These are phyloP conservation scores for Diaphora mendica DNA, from an alignment of 2,888 invertebrate species.

Conservation along the genomic window DNA sequence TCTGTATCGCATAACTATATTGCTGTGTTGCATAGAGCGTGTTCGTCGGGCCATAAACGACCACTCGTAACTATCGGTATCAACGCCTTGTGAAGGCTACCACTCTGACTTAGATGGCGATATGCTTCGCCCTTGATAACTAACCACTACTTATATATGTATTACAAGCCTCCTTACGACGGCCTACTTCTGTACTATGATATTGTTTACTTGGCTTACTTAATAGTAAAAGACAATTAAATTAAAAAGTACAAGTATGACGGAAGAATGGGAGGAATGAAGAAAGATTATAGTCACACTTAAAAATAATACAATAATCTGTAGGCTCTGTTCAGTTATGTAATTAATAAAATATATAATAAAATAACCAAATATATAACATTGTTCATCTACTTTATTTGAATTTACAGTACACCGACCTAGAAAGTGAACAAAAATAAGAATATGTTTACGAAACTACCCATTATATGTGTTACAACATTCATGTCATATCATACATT, in stretches of 20 bases:
- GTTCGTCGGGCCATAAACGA: conserved; percentile 56
- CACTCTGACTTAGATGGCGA: conserved; percentile 25
- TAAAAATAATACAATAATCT: too few species aligned
- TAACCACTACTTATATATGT: conserved; percentile 6
- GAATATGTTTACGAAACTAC: not conserved
- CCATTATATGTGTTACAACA: not conserved
- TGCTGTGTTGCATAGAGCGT: conserved; percentile 53
- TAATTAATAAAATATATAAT: not conserved
- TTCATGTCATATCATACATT: conserved; percentile 13
- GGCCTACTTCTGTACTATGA: not conserved
- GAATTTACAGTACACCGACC: not conserved
- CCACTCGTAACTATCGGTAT: conserved; percentile 50
- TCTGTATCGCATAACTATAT: conserved; percentile 53
- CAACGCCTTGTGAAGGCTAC: conserved; percentile 55
- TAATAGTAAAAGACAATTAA: not conserved
- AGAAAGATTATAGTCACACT: not conserved
- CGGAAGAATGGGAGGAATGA: not conserved
- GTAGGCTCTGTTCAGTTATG: not conserved
- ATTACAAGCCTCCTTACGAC: not conserved
- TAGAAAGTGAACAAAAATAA: conserved; percentile 1
- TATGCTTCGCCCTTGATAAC: conserved; percentile 24
- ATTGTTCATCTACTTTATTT: not conserved
- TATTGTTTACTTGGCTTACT: too few species aligned
- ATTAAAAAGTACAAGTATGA: not conserved
- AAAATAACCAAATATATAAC: not conserved